Base-by-base conservation (phyloP, 1,140 invertebrate genomes). In the Pseudomyrmex flavicornis region DNA sequence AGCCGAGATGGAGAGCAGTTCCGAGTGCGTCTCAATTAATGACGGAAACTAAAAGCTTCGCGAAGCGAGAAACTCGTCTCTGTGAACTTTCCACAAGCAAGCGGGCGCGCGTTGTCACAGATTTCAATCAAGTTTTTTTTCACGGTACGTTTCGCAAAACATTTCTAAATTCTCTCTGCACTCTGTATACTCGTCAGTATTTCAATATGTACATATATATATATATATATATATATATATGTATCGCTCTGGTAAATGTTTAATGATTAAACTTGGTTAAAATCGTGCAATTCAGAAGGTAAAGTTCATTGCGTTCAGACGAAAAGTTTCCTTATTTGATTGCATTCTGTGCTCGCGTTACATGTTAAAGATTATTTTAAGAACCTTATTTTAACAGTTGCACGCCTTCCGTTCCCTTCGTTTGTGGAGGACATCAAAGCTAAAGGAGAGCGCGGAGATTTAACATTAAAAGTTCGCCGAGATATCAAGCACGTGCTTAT, bases 11-110 rank as follows among this genome's bases (percentile, higher is more conserved):
- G 8, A 35, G n/a, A 68, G 13, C 35, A 77, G 20, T 66, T 77
- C 48, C 48, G 74, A 66, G 62, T 77, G 48, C 48, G 62, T 77
- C 17, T 77, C 62, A 77, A 77, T 77, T 77, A 66, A 77, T 54
- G 74, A 77, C 62, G 9, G 35, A 17, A 77, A 66, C 13, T 77
- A 54, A 76, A 66, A 76, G 26, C 62, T 2, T 12, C 48, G n/a
- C 17, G 17, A 52, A 65, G 15, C 22, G 22, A 76, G 73, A 75
- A 12, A 54, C 48, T 77, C 17, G 48, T 46, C 26, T 54, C n/a
- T n/a, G 46, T 54, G 22, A 63, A 35, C n/a, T 76, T 66, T 66
- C 9, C 12, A 17, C 35, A 35, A 35, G 9, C 2, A 12, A 62
- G 5, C 15, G 15, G 52, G 2, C 2, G 4, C 9, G 8, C 10